A percentile compares a stretch with the other conserved stretches of the same genome.
Conservation (phyloP, 2,797 vertebrate genomes). For the Steatocranus sp. region DNA sequence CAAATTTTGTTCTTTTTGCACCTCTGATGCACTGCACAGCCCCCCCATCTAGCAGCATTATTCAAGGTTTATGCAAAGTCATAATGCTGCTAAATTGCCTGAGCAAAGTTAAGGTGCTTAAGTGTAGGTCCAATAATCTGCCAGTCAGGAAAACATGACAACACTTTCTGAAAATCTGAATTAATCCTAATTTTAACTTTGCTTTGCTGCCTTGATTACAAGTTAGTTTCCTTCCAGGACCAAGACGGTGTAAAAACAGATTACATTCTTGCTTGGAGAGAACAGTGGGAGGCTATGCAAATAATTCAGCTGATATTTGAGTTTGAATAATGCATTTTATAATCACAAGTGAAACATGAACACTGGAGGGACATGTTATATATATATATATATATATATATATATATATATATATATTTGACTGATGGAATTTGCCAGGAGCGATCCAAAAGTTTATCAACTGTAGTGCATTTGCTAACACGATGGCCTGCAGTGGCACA, state of each 20-base stretch:
- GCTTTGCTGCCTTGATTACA: constrained; percentile 25
- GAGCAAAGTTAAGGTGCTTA: constrained; percentile 42
- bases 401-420: too few species aligned
- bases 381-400: too few species aligned
- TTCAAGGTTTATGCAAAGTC: constrained; percentile 42
- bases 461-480: background rate
- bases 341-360: constrained; percentile 54
- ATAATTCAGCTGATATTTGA: constrained; percentile 50
- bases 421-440: constrained; percentile 39
- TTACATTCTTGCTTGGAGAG: constrained; percentile 9
- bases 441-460: constrained; percentile 44
- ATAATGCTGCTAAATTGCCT: constrained; percentile 41
- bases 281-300: constrained; percentile 52
- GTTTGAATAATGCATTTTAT: constrained; percentile 66
- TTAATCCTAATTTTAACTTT: constrained; percentile 23
- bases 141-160: constrained; percentile 41
- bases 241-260: constrained; percentile 14
- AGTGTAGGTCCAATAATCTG: constrained; percentile 23
- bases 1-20: background rate
- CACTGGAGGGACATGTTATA: constrained; percentile 30
- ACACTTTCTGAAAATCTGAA: constrained; percentile 17
- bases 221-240: background rate
- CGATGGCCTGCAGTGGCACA: constrained; percentile 1
- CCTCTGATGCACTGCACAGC: background rate
- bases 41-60: constrained; percentile 12